These are phyloP conservation scores for Tolmerus cingulatus DNA, from an alignment of 2,888 invertebrate genomes.

Conservation along the genomic window DNA sequence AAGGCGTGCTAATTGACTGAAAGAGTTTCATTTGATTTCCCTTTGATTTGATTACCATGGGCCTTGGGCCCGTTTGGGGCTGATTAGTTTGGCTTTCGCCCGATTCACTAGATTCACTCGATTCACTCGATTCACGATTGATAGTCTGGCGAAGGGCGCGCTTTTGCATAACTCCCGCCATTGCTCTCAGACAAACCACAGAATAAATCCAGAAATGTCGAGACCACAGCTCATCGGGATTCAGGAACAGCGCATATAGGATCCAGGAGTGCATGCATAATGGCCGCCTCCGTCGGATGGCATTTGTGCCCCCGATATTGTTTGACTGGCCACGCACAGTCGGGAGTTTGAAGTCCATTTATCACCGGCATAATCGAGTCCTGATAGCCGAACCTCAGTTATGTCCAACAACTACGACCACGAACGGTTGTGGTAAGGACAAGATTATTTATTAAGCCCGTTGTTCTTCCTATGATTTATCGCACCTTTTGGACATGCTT, in stretches of 20 bases:
- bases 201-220: background rate
- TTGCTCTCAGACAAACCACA: background rate
- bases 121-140: background rate
- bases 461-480: conserved; percentile 41
- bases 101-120: too few relatives aligned
- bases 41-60: conserved; percentile 27
- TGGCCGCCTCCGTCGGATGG: background rate
- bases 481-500: conserved; percentile 42
- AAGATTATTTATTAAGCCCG: conserved; percentile 42
- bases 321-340: conserved; percentile 18
- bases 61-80: background rate
- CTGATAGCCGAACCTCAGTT: conserved; percentile 40
- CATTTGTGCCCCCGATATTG: conserved; percentile 14
- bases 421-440: conserved; percentile 35
- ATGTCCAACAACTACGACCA: conserved; percentile 31
- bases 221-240: background rate
- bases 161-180: background rate
- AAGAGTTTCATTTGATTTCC: conserved; percentile 47
- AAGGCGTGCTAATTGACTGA: conserved; percentile 49
- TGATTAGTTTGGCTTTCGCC: background rate
- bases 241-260: background rate
- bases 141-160: background rate
- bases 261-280: conserved; percentile 7
- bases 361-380: conserved; percentile 40
- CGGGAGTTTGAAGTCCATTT: conserved; percentile 37